Conservation (phyloP, 1,140 invertebrate species). For the Agraylea sexmaculata region DNA sequence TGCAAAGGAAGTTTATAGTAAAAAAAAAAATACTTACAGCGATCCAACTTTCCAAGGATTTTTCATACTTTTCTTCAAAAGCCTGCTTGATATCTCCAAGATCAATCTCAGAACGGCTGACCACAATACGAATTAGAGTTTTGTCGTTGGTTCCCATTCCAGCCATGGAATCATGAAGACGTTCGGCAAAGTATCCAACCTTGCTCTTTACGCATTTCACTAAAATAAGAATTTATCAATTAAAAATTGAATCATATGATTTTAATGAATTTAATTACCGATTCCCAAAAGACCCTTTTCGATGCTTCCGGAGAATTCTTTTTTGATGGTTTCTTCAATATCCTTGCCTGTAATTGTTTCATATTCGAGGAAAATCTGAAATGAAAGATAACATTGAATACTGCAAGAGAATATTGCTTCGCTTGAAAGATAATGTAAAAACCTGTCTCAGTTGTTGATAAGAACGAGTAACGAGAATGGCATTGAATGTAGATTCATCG, state of each 20-base stretch:
- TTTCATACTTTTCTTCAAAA: conserved; percentile 74
- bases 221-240: conserved; percentile 32
- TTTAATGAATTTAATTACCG: conserved; percentile 43
- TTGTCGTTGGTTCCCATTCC: conserved; percentile 82
- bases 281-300: conserved; percentile 77
- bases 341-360: conserved; percentile 62
- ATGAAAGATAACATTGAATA: conserved; percentile 11
- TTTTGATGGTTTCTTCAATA: conserved; percentile 77
- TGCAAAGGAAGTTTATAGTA: too few species aligned
- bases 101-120: conserved; percentile 86
- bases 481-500: conserved; percentile 76
- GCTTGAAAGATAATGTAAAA: too few species aligned
- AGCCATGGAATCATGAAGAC: conserved; percentile 80
- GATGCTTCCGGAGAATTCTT: conserved; percentile 77
- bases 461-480: conserved; percentile 66
- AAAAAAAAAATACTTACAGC: conserved; percentile 49
- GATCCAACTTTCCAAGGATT: conserved; percentile 72
- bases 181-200: conserved; percentile 87
- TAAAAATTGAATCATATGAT: conserved; percentile 10
- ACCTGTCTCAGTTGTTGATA: conserved; percentile 66
- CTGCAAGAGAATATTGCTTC: too few species aligned
- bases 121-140: conserved; percentile 78
- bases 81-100: conserved; percentile 83
- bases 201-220: conserved; percentile 84
- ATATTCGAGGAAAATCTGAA: conserved; percentile 66